Percentiles rank a stretch among this genome's conserved stretches.
Evolutionary conservation across 2,797 vertebrate species (phyloP).

Genomic region (Enteromius argenteus): DNA sequence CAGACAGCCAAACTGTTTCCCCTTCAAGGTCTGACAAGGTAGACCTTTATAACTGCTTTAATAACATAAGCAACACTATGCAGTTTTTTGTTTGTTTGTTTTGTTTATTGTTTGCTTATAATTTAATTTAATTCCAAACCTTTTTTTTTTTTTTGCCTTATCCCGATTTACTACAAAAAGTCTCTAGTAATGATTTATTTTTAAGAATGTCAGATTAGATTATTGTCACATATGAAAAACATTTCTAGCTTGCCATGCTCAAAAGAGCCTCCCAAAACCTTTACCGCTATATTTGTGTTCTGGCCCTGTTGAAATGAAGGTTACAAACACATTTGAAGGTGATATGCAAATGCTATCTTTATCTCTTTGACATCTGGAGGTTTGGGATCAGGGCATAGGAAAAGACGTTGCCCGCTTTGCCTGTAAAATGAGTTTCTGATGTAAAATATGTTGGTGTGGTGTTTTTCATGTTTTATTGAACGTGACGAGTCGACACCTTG

Average conservation of each 20-base stretch:
- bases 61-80: background rate
- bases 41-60: background rate
- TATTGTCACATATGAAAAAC: background rate
- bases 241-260: background rate
- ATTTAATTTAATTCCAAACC: background rate
- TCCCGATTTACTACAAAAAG: background rate
- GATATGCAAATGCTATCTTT: slow-evolving; percentile 80
- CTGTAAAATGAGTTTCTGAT: slow-evolving; percentile 82
- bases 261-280: slow-evolving; percentile 14
- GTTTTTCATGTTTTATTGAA: slow-evolving; percentile 76
- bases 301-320: slow-evolving; percentile 26
- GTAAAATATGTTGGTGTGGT: slow-evolving; percentile 74
- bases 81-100: background rate
- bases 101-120: background rate
- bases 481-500: slow-evolving; percentile 77
- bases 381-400: slow-evolving; percentile 58
- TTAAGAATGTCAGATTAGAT: background rate
- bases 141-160: background rate
- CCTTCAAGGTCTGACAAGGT: slow-evolving; percentile 2
- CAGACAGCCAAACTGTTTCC: slow-evolving; percentile 50
- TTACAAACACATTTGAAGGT: slow-evolving; percentile 83
- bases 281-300: slow-evolving; percentile 39
- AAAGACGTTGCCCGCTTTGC: slow-evolving; percentile 80
- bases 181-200: background rate
- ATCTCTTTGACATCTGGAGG: slow-evolving; percentile 68